Base-by-base conservation (phyloP, 2,797 vertebrate genomes). In the Amazona finschi region DNA sequence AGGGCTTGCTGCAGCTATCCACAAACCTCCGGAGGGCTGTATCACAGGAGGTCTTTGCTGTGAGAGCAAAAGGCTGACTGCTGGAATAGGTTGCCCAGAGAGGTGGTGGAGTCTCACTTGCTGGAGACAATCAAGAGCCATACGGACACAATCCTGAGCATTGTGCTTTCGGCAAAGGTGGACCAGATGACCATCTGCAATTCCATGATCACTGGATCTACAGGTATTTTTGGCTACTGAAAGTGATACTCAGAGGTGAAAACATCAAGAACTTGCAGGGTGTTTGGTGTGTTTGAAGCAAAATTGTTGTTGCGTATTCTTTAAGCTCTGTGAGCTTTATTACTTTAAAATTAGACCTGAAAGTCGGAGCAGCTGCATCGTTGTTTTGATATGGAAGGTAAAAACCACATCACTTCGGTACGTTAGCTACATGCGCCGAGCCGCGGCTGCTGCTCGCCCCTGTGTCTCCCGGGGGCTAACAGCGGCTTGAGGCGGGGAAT, bases 21-120 rank as follows among this genome's bases (percentile, higher is more conserved):
- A 5, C 41, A 8, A 21, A 15, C 0, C 0, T 36, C 39, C 1
- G 39, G 7, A 25, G 12, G 53, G 12, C 2, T 11, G n/a, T 36
- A 36, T 15, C 33, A 25, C 57, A 25, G 33, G 57, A 36, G 33
- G 15, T 16, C 33, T 58, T 58, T 58, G 57, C 22, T 58, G 57
- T 8, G 9, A 24, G n/a, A 22, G 22, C 22, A 7, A 57, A 57
- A 33, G n/a, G 24, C 22, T 11, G 30, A 25, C 9, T 33, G 6
- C 7, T 58, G 55, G 9, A 16, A 36, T 16, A 16, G 22, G 22
- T 36, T 36, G 55, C 55, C n/a, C 57, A 58, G 15, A 16, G 55
- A 25, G 22, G 22, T 25, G 33, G 33, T 36, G 15, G 57, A 58
- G 22, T 58, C 57, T 25, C 22, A 22, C 33, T 58, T 25, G 22